Evolutionary conservation across 2,888 invertebrate genomes (phyloP).

Genomic region (Hipparchia sbordonii): DNA sequence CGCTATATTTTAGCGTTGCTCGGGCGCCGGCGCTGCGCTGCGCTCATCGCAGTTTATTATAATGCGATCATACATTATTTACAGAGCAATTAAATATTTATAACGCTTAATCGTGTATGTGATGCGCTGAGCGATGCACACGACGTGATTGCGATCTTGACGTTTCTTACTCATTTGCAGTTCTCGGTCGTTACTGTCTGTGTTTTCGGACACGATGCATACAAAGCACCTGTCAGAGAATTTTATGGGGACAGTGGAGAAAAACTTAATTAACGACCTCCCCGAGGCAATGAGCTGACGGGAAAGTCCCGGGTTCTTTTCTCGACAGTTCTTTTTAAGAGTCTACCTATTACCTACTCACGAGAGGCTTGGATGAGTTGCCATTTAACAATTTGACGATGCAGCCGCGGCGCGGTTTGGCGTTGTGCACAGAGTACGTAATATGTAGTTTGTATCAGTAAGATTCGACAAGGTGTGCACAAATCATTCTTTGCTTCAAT

Average conservation of each 20-base stretch:
- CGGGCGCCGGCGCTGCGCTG: constrained; percentile 45
- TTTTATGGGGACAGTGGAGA: background rate
- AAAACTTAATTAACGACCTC: background rate
- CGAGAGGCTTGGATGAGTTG: too few relatives aligned
- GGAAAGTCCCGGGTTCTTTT: too few relatives aligned
- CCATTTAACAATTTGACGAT: too few relatives aligned
- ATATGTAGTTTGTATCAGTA: too few relatives aligned
- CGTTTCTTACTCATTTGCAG: constrained; percentile 21
- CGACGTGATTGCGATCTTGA: constrained; percentile 23
- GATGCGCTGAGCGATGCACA: constrained; percentile 29
- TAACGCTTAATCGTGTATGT: constrained; percentile 40
- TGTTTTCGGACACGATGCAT: background rate
- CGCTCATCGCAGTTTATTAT: constrained; percentile 46
- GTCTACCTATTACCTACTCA: too few relatives aligned
- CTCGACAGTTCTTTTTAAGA: background rate
- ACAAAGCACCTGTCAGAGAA: background rate
- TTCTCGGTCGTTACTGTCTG: constrained; percentile 11
- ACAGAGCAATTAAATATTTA: constrained; percentile 52
- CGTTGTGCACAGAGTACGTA: too few relatives aligned
- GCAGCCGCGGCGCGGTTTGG: too few relatives aligned
- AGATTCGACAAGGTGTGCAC: too few relatives aligned
- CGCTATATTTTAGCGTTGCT: background rate
- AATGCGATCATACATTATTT: constrained; percentile 58
- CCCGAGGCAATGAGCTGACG: background rate
- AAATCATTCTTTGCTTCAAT: too few relatives aligned